Evolutionary conservation across 2,888 invertebrate genomes (phyloP), one percentile per base, ranked within the genome.

Genomic region (Crioceris asparagi): DNA sequence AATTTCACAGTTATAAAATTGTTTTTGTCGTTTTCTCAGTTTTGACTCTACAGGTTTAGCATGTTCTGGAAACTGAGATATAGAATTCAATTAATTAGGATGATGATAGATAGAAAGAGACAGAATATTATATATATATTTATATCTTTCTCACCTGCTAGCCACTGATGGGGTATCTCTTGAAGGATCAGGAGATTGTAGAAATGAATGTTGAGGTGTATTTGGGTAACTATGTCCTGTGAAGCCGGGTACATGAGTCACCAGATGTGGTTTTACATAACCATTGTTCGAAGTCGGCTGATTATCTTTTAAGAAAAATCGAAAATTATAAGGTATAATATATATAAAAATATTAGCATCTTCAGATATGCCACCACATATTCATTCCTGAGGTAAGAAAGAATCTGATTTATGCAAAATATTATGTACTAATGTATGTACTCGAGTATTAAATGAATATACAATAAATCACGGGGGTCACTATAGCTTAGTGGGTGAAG

Each of bases 201-300:
- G 66, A 53, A 70, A 71, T 2, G 71, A 64, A 59, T 83, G 79
- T 60, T 83, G 80, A 0, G 85, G 83, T 8, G 79, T 80, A 29
- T 70, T 70, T 11, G 74, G 74, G 54, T 74, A 73, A 49, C 71
- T 72, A 39, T 61, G 62, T 36, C 62, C 61, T 44, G 70, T 70
- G 65, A 70, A 74, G 45, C 79, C 79, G 23, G 88, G 88, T 29
- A 91, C 79, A 40, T 85, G 84, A 0, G 86, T 88, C 49, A 84
- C 82, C 50, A 92, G 68, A 35, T 81, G 71, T 16, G 88, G 88
- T 59, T 80, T 83, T 42, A 91, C 88, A 66, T 91, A 91, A 1
- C 90, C 90, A 63, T 87, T 84, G 57, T 71, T 76, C 1, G 77
- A 68, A 48, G 76, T 71, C 29, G 70, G 67, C 49, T 71, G 72